phyloP scores from a whole-genome alignment of 2,888 invertebrate species.

The Callosobruchus maculatus region DNA sequence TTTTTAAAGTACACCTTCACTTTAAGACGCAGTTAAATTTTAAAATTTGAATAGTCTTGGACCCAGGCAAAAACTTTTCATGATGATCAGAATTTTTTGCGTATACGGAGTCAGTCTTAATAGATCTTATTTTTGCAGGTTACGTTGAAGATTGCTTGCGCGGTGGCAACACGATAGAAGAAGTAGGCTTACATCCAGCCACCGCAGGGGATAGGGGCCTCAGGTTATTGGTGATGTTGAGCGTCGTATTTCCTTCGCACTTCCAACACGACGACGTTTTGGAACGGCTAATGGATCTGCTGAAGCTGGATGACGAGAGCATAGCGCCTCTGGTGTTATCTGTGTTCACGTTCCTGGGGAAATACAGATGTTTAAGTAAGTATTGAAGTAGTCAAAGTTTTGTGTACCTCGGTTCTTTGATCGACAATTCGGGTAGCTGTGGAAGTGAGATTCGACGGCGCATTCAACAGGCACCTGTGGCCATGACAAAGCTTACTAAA shows the following conservation, averaged over 20 bases:
- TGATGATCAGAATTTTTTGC: too few relatives aligned
- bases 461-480: too few relatives aligned
- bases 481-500: too few relatives aligned
- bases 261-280: conserved; percentile 85
- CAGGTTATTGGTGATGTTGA: conserved; percentile 81
- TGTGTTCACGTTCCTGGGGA: conserved; percentile 82
- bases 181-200: conserved; percentile 74
- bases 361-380: conserved; percentile 77
- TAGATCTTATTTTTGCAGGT: conserved; percentile 21
- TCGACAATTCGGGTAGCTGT: too few relatives aligned
- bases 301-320: conserved; percentile 76
- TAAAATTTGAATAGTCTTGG: too few relatives aligned
- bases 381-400: too few relatives aligned
- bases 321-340: conserved; percentile 79
- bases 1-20: too few relatives aligned
- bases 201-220: conserved; percentile 87
- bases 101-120: too few relatives aligned
- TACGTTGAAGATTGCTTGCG: conserved; percentile 69
- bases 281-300: conserved; percentile 69
- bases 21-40: too few relatives aligned
- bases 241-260: conserved; percentile 89
- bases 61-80: too few relatives aligned
- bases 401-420: too few relatives aligned
- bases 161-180: conserved; percentile 65
- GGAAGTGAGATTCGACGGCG: too few relatives aligned